Evolutionary conservation across 2,113 vertebrate genomes (phyloP), one percentile per base, ranked within the genome.

Genomic region (Sinocyclocheilus grahami): DNA sequence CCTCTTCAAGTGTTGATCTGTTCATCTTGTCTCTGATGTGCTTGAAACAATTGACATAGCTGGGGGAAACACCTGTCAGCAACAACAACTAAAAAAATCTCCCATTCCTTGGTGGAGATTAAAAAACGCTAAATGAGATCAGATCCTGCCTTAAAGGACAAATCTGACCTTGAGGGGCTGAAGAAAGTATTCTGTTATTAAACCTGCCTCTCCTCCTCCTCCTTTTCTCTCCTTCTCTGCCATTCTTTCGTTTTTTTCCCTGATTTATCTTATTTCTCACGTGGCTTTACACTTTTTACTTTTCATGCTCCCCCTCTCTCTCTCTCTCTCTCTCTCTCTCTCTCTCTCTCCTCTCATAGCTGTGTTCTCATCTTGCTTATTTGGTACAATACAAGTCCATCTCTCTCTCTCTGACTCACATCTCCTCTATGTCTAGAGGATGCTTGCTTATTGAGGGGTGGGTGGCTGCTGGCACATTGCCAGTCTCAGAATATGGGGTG

Each of bases 401-500:
- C 18, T 78, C 53, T 83, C 82, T 72, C 63, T 71, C 67, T 82
- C 75, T 84, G 85, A 78, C 71, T 86, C 78, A 63, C 82, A 69
- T 78, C 80, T 78, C 78, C 37, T 58, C 82, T 69, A 88, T 90
- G 89, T 86, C 84, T 86, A 74, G 75, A 65, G 78, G 79, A 87
- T 83, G 82, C 82, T 83, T 65, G 74, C 79, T 82, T 80, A 76
- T 85, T 65, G 46, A 20, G 72, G 82, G 78, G 37, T 69, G 82
- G 75, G 81, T 80, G 82, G 33, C 22, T 88, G 46, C 72, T 89
- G 88, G 86, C 72, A 60, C 63, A 30, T 46, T 6, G 74, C 85
- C 85, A 14, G 55, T 79, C 58, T 78, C 13, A 51, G 80, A 75
- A 84, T 75, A 75, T 75, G 67, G 78, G 83, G 78, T 86, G 87